Conservation (phyloP, 2,888 invertebrate species). For the Ommatoiulus sabulosus region DNA sequence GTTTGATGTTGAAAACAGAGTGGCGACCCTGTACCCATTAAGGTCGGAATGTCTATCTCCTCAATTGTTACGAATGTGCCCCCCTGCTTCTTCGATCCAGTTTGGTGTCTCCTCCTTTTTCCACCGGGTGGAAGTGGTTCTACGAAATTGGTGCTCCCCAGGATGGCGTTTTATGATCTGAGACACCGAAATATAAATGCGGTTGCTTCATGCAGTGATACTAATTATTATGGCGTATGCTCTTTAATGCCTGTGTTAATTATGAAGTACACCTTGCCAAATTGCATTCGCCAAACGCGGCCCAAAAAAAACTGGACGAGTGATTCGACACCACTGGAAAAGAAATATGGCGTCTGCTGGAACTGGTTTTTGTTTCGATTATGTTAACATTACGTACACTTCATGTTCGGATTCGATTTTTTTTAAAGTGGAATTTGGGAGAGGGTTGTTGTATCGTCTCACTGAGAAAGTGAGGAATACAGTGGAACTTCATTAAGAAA, state of each 20-base stretch:
- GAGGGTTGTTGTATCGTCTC: too few relatives aligned
- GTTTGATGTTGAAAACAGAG: constrained; percentile 2
- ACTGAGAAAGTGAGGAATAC: too few relatives aligned
- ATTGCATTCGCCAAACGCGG: not conserved
- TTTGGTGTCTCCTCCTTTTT: not conserved
- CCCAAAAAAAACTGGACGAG: not conserved
- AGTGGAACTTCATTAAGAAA: too few relatives aligned
- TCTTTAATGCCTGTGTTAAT: constrained; percentile 4
- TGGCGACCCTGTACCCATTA: not conserved
- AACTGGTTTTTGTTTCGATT: not conserved
- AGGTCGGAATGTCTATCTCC: not conserved
- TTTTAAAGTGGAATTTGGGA: too few relatives aligned
- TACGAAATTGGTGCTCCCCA: not conserved
- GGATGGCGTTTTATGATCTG: constrained; percentile 14
- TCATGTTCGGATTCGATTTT: too few relatives aligned
- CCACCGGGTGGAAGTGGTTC: not conserved
- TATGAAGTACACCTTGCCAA: not conserved
- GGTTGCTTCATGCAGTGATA: constrained; percentile 28
- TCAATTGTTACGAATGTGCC: not conserved
- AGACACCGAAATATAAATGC: constrained; percentile 28
- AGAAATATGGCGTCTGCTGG: not conserved
- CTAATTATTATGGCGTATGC: not conserved
- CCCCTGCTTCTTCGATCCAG: not conserved
- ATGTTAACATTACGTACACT: too few relatives aligned
- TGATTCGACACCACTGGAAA: not conserved